These are phyloP conservation scores for Andrena marginata DNA, from an alignment of 2,888 invertebrate species.

Conservation along the genomic window DNA sequence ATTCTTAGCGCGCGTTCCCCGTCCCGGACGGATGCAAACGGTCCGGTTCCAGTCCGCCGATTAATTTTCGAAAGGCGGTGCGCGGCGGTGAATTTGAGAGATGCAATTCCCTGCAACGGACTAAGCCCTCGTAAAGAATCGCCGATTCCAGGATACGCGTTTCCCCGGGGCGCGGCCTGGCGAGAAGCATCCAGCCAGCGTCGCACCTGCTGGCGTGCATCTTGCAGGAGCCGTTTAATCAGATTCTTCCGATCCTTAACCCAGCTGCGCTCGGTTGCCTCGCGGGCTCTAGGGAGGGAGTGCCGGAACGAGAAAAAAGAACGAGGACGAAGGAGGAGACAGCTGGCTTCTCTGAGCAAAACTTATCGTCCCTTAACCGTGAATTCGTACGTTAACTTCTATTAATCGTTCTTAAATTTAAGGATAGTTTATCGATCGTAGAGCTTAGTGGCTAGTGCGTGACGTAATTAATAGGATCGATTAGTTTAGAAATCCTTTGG, in stretches of 20 bases:
- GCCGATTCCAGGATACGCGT: conserved; percentile 50
- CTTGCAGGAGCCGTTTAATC: conserved; percentile 71
- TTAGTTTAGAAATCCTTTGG: conserved; percentile 8
- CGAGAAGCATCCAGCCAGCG: conserved; percentile 30
- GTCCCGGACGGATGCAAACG: not conserved
- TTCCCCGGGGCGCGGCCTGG: conserved; percentile 13
- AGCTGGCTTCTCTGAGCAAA: conserved; percentile 64
- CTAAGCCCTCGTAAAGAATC: conserved; percentile 49
- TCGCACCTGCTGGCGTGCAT: conserved; percentile 68
- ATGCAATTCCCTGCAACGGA: conserved; percentile 23
- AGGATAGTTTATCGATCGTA: conserved; percentile 41
- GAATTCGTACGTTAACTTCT: conserved; percentile 39
- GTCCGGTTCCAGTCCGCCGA: not conserved
- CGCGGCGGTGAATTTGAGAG: conserved; percentile 18
- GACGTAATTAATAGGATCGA: not conserved
- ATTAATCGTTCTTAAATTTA: conserved; percentile 40
- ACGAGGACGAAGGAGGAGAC: conserved; percentile 15
- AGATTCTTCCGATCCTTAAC: conserved; percentile 72
- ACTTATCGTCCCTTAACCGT: conserved; percentile 55
- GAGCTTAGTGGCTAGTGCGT: conserved; percentile 42
- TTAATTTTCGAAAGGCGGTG: conserved; percentile 16
- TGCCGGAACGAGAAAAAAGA: not conserved
- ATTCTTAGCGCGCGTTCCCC: not conserved
- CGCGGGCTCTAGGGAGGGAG: conserved; percentile 28
- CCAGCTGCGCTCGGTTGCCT: conserved; percentile 71